Evolutionary conservation across 2,113 vertebrate species (phyloP).

Genomic region (Nicator chloris): DNA sequence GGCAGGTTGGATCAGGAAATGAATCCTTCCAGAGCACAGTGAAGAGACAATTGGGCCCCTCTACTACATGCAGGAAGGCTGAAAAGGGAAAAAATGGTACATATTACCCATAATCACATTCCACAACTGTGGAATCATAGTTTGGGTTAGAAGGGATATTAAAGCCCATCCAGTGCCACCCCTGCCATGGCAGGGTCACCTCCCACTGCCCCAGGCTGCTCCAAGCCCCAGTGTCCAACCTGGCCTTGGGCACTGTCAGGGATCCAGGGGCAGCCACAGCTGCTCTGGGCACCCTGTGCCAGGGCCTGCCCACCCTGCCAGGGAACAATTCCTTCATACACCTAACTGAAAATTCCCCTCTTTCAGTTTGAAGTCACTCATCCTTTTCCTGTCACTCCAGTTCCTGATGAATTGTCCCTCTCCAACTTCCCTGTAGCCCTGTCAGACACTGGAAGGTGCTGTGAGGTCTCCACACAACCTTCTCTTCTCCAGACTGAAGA

Average conservation of each 20-base stretch:
- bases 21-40: not conserved
- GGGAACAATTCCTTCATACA: not conserved
- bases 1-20: not conserved
- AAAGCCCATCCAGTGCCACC: fast-evolving
- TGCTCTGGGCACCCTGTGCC: fast-evolving
- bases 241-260: not conserved
- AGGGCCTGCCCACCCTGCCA: fast-evolving
- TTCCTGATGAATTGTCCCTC: not conserved
- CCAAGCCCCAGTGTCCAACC: not conserved
- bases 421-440: fast-evolving
- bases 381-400: not conserved
- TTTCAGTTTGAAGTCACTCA: not conserved
- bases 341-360: not conserved
- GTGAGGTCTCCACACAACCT: not conserved
- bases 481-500: not conserved
- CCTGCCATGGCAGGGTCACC: not conserved
- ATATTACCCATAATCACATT: not conserved
- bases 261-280: not conserved
- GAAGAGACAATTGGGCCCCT: not conserved
- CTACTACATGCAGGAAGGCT: not conserved
- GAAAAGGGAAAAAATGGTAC: not conserved
- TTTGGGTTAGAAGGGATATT: too few species aligned
- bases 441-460: not conserved
- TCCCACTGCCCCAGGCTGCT: fast-evolving
- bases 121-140: not conserved